Evolutionary conservation across 1,140 invertebrate species (phyloP).

Genomic region (Scaptomyza hsui): DNA sequence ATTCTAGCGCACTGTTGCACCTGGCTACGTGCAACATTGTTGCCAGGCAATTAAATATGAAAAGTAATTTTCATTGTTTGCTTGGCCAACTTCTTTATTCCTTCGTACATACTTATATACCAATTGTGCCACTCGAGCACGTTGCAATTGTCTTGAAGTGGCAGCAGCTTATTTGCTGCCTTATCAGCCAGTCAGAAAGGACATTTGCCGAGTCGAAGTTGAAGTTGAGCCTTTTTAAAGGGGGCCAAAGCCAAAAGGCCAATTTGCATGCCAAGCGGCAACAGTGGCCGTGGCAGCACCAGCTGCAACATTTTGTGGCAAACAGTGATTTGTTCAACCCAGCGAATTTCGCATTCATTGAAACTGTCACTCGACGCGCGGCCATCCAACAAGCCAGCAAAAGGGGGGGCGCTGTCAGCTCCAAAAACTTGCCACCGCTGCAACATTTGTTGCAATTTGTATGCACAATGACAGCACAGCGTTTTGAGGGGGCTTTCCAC

Average conservation of each 20-base stretch:
- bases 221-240: neutral
- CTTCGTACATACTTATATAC: slow-evolving; percentile 3
- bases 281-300: neutral
- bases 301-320: slow-evolving; percentile 31
- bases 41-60: slow-evolving; percentile 71
- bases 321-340: slow-evolving; percentile 34
- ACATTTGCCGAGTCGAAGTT: neutral
- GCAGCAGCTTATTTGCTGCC: slow-evolving; percentile 48
- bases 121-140: slow-evolving; percentile 27
- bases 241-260: slow-evolving; percentile 32
- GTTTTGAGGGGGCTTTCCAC: slow-evolving; percentile 7
- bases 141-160: slow-evolving; percentile 24
- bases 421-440: neutral
- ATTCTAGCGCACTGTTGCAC: slow-evolving; percentile 29
- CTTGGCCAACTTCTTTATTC: slow-evolving; percentile 27
- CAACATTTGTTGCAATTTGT: slow-evolving; percentile 60
- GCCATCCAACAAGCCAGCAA: slow-evolving; percentile 5
- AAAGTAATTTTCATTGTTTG: slow-evolving; percentile 74
- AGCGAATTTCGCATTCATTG: slow-evolving; percentile 58
- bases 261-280: slow-evolving; percentile 41
- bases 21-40: neutral
- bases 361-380: slow-evolving; percentile 55
- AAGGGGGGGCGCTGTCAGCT: neutral
- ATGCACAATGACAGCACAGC: slow-evolving; percentile 42
- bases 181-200: slow-evolving; percentile 47